These are phyloP conservation scores for Drosophila sucinea DNA, from an alignment of 1,140 invertebrate genomes.

Conservation along the genomic window DNA sequence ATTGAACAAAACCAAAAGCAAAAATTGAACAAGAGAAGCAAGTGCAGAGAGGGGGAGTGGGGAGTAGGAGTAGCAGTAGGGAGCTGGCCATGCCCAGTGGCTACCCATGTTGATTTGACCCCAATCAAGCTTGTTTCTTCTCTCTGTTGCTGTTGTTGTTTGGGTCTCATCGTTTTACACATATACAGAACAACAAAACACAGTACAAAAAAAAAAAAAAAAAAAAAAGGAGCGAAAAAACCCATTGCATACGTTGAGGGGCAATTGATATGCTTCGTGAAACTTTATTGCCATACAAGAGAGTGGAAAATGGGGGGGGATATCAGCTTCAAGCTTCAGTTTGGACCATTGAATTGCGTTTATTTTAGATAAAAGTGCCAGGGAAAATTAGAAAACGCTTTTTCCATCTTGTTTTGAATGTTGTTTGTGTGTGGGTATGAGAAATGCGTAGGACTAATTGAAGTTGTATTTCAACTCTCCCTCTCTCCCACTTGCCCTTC, in stretches of 20 bases:
- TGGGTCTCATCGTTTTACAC: conserved; percentile 59
- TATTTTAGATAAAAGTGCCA: conserved; percentile 64
- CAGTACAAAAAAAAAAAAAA: neutral
- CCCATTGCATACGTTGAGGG: conserved; percentile 34
- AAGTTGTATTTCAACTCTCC: conserved; percentile 17
- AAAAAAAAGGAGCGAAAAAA: conserved; percentile 2
- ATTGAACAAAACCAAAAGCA: conserved; percentile 61
- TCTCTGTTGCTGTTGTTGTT: conserved; percentile 42
- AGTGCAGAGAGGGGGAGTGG: neutral
- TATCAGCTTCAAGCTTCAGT: conserved; percentile 26
- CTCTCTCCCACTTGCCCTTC: too few species aligned
- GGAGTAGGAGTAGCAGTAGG: neutral
- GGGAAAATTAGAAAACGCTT: conserved; percentile 57
- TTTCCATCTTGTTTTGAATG: conserved; percentile 41
- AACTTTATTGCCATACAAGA: conserved; percentile 57
- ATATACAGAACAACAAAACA: conserved; percentile 30
- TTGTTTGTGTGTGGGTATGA: conserved; percentile 14
- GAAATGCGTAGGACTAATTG: conserved; percentile 17
- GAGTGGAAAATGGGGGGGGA: neutral
- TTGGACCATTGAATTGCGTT: conserved; percentile 64
- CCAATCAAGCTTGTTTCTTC: conserved; percentile 57
- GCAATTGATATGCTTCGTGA: conserved; percentile 67
- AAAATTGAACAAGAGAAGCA: conserved; percentile 28
- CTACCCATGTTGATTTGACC: conserved; percentile 61
- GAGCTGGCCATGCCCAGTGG: conserved; percentile 15